Conservation (phyloP, 2,888 invertebrate species). For the Axea sp. region DNA sequence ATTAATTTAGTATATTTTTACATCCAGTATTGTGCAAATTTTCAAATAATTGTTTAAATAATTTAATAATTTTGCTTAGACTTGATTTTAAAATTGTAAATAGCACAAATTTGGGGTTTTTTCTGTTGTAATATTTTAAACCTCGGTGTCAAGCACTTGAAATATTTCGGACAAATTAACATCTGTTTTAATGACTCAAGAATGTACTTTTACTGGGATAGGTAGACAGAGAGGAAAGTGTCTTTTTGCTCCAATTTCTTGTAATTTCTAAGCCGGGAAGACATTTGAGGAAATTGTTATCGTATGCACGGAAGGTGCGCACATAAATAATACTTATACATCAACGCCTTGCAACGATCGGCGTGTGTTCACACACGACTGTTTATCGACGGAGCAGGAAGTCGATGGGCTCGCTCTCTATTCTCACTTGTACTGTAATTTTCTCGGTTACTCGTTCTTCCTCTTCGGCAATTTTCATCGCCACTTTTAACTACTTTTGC, state of each 20-base stretch:
- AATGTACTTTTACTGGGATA: slow-evolving; percentile 3
- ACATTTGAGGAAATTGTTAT: slow-evolving; percentile 58
- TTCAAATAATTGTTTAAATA: too few species aligned
- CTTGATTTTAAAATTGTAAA: too few species aligned
- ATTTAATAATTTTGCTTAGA: too few species aligned
- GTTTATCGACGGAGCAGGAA: slow-evolving; percentile 63
- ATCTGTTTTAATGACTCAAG: slow-evolving; percentile 1
- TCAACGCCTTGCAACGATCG: slow-evolving; percentile 45
- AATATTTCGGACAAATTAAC: slow-evolving; percentile 5
- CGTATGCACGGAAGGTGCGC: slow-evolving; percentile 53
- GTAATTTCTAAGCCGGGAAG: slow-evolving; percentile 28
- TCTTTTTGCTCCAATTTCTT: slow-evolving; percentile 46
- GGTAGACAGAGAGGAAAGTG: slow-evolving; percentile 15
- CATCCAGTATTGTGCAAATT: too few species aligned
- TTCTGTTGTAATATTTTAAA: neutral
- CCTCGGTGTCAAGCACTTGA: too few species aligned
- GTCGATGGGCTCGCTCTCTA: slow-evolving; percentile 56
- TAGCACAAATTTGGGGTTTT: too few species aligned
- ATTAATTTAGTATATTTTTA: too few species aligned
- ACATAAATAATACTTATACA: slow-evolving; percentile 48
- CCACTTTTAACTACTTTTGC: slow-evolving; percentile 58
- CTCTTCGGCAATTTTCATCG: slow-evolving; percentile 62
- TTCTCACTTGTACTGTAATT: slow-evolving; percentile 57
- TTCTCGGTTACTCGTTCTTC: slow-evolving; percentile 56
- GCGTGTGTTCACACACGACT: slow-evolving; percentile 53